A percentile compares a stretch with the other conserved stretches of the same genome.
These are phyloP conservation scores for Brachyopa scutellaris DNA, from an alignment of 2,888 invertebrate species.

Conservation along the genomic window DNA sequence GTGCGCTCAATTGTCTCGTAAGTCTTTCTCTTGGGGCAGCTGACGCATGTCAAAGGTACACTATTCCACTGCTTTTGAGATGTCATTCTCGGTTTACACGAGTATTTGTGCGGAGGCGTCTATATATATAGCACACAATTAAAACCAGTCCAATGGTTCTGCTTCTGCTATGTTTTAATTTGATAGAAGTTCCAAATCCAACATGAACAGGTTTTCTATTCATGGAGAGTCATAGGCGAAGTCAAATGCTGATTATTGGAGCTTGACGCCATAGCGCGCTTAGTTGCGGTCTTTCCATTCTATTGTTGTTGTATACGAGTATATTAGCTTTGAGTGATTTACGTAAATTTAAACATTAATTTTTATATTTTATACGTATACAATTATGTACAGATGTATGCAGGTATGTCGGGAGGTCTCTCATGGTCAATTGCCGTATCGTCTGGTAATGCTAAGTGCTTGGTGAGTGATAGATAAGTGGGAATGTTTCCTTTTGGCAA, in stretches of 20 bases:
- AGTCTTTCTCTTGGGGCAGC: too few relatives aligned
- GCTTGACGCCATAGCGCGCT: constrained; percentile 23
- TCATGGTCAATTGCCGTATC: constrained; percentile 23
- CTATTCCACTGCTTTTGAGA: too few relatives aligned
- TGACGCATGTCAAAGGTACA: too few relatives aligned
- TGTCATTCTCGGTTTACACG: too few relatives aligned
- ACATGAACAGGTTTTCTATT: not conserved
- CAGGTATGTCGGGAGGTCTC: constrained; percentile 6
- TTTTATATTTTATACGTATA: too few relatives aligned
- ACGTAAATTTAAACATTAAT: not conserved
- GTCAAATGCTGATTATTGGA: constrained; percentile 1
- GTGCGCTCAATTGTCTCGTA: too few relatives aligned
- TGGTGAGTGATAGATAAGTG: too few relatives aligned
- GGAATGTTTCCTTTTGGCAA: too few relatives aligned
- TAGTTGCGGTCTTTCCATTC: not conserved
- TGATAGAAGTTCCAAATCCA: constrained; percentile 4
- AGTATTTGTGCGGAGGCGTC: too few relatives aligned
- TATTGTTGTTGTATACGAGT: not conserved
- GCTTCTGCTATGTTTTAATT: not conserved
- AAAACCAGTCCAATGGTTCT: too few relatives aligned
- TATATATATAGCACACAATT: too few relatives aligned
- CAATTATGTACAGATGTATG: too few relatives aligned
- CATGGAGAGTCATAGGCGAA: not conserved
- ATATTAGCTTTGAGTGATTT: constrained; percentile 12
- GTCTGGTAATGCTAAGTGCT: not conserved